phyloP scores from a whole-genome alignment of 2,888 invertebrate genomes.

The Megalurothrips usitatus region DNA sequence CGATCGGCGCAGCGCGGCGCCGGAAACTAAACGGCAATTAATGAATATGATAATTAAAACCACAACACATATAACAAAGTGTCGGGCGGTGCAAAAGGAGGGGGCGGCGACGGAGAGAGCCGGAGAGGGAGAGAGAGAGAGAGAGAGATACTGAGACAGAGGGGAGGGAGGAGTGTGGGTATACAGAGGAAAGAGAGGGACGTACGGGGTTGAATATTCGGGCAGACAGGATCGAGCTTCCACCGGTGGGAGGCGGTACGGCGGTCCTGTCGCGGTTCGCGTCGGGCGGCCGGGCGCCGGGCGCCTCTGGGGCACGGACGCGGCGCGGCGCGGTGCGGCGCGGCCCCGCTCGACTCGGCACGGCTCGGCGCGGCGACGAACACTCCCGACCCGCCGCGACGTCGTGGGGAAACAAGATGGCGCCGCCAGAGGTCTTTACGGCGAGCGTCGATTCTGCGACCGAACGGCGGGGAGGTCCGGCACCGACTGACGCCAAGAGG shows the following conservation, averaged over 20 bases:
- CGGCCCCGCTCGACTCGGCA: neutral
- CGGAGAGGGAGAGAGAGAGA: neutral
- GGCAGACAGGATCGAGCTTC: too few relatives aligned
- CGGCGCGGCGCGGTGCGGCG: neutral
- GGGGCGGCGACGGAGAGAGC: neutral
- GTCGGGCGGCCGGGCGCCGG: neutral
- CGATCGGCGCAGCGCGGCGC: neutral
- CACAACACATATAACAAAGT: neutral
- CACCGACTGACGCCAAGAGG: constrained; percentile 17
- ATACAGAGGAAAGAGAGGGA: neutral
- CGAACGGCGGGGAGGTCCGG: constrained; percentile 9
- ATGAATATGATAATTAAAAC: constrained; percentile 14
- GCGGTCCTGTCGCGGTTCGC: too few relatives aligned
- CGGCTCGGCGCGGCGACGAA: neutral
- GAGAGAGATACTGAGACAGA: neutral
- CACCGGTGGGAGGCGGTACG: too few relatives aligned
- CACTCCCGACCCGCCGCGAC: neutral
- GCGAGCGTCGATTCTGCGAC: constrained; percentile 8
- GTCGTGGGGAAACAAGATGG: constrained; percentile 2
- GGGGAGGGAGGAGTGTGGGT: neutral
- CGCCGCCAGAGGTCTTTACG: neutral
- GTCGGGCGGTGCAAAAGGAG: neutral
- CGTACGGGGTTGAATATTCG: too few relatives aligned
- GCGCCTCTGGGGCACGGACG: neutral
- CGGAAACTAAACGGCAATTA: constrained; percentile 9